Conservation (phyloP, 2,888 invertebrate species). For the Drosophila algonquin region DNA sequence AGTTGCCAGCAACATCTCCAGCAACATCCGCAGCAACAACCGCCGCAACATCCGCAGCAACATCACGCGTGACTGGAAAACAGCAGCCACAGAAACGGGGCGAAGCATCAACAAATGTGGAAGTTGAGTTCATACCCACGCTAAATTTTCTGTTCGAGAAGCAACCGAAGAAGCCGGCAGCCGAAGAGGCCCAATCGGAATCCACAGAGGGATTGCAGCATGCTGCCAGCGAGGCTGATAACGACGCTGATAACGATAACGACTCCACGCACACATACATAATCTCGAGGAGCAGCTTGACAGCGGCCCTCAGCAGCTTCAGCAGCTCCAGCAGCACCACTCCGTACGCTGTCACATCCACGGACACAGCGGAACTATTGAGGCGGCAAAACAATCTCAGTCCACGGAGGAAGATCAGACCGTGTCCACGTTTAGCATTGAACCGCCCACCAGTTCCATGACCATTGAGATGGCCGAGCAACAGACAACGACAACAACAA, state of each 20-base stretch:
- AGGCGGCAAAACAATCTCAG: slow-evolving; percentile 70
- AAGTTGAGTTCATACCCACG: slow-evolving; percentile 80
- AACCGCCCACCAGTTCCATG: slow-evolving; percentile 80
- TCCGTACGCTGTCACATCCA: slow-evolving; percentile 67
- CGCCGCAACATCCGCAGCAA: neutral
- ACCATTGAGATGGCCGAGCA: slow-evolving; percentile 81
- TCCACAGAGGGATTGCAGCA: slow-evolving; percentile 39
- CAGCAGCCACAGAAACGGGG: slow-evolving; percentile 28
- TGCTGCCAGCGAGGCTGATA: slow-evolving; percentile 52
- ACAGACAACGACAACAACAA: slow-evolving; percentile 51
- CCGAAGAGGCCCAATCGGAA: slow-evolving; percentile 11
- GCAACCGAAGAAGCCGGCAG: slow-evolving; percentile 34
- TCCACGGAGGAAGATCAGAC: slow-evolving; percentile 68
- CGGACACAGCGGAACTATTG: slow-evolving; percentile 67
- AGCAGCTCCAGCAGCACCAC: slow-evolving; percentile 64
- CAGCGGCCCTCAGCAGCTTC: slow-evolving; percentile 43
- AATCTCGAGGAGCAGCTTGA: slow-evolving; percentile 68
- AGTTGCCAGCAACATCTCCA: slow-evolving; percentile 29
- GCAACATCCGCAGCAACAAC: too few relatives aligned
- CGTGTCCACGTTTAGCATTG: slow-evolving; percentile 71
- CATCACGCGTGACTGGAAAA: slow-evolving; percentile 9
- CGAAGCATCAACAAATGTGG: slow-evolving; percentile 43
- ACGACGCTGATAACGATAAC: slow-evolving; percentile 48
- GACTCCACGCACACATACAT: slow-evolving; percentile 74
- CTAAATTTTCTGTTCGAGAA: slow-evolving; percentile 75